Conservation (phyloP, 2,113 vertebrate species). For the Nothocercus julius region DNA sequence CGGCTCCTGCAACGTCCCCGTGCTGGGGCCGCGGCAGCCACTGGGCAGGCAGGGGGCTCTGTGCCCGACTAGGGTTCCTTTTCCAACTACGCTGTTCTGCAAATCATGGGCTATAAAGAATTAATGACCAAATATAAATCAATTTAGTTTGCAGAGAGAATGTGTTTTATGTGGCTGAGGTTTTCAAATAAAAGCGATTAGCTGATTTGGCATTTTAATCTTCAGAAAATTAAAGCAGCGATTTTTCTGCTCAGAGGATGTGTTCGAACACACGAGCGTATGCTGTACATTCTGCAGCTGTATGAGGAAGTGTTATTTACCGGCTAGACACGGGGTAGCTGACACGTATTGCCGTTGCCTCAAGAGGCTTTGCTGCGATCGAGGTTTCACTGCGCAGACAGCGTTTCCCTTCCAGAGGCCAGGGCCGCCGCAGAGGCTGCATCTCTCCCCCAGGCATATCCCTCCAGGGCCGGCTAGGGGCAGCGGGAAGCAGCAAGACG, state of each 20-base stretch:
- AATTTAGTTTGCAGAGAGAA: conserved; percentile 28
- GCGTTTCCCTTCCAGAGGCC: background rate
- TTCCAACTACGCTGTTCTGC: conserved; percentile 29
- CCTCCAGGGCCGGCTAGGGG: fast-evolving
- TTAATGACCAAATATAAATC: conserved; percentile 62
- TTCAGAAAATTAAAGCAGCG: conserved; percentile 63
- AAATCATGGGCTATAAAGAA: conserved; percentile 62
- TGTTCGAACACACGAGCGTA: conserved; percentile 24
- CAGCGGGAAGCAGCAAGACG: background rate
- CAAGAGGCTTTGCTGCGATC: background rate
- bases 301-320: conserved; percentile 15
- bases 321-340: background rate
- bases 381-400: background rate
- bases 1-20: too few species aligned
- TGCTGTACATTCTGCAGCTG: background rate
- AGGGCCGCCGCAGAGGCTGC: background rate
- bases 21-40: too few species aligned
- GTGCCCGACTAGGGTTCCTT: conserved; percentile 10
- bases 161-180: conserved; percentile 30
- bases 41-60: background rate
- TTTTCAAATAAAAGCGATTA: conserved; percentile 69
- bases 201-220: conserved; percentile 67
- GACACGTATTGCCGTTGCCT: background rate
- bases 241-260: conserved; percentile 40
- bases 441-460: fast-evolving